A percentile compares a stretch with the other conserved stretches of the same genome.
Evolutionary conservation across 2,888 invertebrate genomes (phyloP).

Genomic region (Epirrita christyi): DNA sequence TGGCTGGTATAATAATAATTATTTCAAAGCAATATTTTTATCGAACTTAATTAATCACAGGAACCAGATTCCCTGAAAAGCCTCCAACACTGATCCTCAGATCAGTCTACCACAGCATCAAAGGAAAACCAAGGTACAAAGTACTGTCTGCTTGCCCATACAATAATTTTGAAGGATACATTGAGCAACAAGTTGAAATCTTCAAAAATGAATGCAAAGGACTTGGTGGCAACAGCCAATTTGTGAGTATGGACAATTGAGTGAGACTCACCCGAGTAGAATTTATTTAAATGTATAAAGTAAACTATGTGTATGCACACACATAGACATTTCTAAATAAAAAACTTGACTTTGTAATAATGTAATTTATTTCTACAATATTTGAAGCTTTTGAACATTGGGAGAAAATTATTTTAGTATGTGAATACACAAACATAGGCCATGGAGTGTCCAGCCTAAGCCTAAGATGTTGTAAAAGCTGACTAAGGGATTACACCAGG

Average conservation of each 20-base stretch:
- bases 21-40: neutral
- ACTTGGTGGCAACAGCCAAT: constrained; percentile 50
- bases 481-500: no score
- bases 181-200: constrained; percentile 76
- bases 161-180: constrained; percentile 74
- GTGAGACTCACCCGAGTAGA: neutral
- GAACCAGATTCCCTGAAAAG: constrained; percentile 82
- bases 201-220: constrained; percentile 78
- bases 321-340: neutral
- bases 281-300: no score
- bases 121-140: constrained; percentile 75
- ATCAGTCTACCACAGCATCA: constrained; percentile 83
- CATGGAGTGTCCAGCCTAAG: no score
- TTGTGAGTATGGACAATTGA: constrained; percentile 60
- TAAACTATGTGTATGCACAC: no score
- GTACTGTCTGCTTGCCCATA: constrained; percentile 71
- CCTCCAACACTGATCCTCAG: constrained; percentile 79
- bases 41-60: constrained; percentile 50
- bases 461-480: no score
- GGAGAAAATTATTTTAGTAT: neutral
- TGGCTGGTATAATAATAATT: neutral
- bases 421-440: neutral
- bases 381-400: constrained; percentile 20
- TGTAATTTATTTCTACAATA: constrained; percentile 26
- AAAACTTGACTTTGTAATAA: constrained; percentile 14